phyloP scores from a whole-genome alignment of 2,888 invertebrate species.

The Ochropleura leucogaster region DNA sequence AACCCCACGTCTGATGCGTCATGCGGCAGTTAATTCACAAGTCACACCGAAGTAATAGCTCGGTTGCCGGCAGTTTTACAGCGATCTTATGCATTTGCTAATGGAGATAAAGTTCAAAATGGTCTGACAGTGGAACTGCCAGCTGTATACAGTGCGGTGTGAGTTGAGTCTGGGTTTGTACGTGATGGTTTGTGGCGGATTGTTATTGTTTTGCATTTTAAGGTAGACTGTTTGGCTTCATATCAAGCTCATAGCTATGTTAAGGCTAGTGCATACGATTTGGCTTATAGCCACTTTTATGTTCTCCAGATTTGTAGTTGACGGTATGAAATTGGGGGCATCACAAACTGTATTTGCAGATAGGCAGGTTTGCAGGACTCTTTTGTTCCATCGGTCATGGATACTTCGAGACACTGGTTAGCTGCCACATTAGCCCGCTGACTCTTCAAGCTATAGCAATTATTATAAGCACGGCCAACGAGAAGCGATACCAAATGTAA shows the following conservation, averaged over 20 bases:
- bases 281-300: not conserved
- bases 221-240: slow-evolving; percentile 14
- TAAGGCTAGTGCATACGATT: not conserved
- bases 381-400: not conserved
- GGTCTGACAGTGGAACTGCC: not conserved
- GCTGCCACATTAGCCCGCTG: not conserved
- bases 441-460: not conserved
- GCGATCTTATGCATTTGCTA: not conserved
- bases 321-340: not conserved
- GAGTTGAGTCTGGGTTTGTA: not conserved
- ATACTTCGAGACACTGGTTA: not conserved
- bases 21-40: not conserved
- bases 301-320: not conserved
- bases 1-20: slow-evolving; percentile 45
- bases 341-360: not conserved
- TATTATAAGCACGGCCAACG: too few species aligned
- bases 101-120: not conserved
- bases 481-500: too few species aligned
- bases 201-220: slow-evolving; percentile 35
- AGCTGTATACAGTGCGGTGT: not conserved
- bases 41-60: not conserved
- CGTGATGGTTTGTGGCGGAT: slow-evolving; percentile 24
- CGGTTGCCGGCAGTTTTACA: not conserved
- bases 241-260: not conserved
- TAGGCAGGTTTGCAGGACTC: not conserved